A percentile compares a stretch with the other conserved stretches of the same genome.
These are phyloP conservation scores for Athene noctua DNA, from an alignment of 2,113 vertebrate species.

Conservation along the genomic window DNA sequence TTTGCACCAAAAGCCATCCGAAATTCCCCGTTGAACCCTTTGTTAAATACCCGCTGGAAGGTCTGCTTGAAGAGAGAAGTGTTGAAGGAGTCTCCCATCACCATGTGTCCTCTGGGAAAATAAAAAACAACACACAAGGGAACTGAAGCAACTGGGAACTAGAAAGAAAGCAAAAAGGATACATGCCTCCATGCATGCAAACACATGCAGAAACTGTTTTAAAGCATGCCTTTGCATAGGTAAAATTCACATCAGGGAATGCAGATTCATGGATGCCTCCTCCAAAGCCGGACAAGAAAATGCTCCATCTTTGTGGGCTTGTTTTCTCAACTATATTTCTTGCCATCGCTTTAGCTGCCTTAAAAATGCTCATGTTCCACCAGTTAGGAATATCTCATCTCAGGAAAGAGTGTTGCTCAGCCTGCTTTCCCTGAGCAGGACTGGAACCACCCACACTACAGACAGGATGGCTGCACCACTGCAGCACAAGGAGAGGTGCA, in stretches of 20 bases:
- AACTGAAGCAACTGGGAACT: background rate
- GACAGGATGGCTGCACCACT: background rate
- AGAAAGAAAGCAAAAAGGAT: background rate
- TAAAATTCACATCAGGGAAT: background rate
- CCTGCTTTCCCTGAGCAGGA: background rate
- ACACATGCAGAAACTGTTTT: background rate
- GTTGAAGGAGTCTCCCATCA: slow-evolving; percentile 99
- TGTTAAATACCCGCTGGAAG: slow-evolving; percentile 95
- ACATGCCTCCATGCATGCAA: background rate
- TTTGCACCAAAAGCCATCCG: slow-evolving; percentile 94
- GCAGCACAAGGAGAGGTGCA: fast-evolving
- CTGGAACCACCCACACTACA: background rate
- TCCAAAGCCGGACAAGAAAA: slow-evolving; percentile 2
- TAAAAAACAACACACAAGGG: background rate
- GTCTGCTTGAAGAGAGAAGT: slow-evolving; percentile 98
- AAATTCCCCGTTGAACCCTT: slow-evolving; percentile 90
- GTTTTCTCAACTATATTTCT: background rate
- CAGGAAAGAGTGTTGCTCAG: background rate
- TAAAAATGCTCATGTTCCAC: background rate
- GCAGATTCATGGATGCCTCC: background rate
- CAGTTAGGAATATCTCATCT: background rate
- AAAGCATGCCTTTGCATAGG: background rate
- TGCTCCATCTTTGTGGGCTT: background rate
- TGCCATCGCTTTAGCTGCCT: background rate
- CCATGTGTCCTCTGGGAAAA: slow-evolving; percentile 87